These are phyloP conservation scores for Cassiopea xamachana DNA, from an alignment of 30 jellyfish, hydroid and myxozoan genomes.

Conservation along the genomic window DNA sequence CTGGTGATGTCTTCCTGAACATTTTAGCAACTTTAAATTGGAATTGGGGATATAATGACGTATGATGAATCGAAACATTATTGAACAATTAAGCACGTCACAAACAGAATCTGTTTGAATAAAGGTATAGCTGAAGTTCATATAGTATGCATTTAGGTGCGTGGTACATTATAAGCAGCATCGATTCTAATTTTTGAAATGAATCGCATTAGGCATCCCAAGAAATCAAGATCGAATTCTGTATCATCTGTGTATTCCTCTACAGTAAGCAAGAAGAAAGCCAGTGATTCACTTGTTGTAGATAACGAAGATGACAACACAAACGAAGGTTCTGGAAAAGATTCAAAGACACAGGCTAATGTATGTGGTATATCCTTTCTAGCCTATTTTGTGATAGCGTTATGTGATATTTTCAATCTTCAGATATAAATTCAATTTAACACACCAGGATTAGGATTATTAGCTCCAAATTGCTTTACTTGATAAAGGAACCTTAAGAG, in stretches of 20 bases:
- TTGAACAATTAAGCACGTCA: background rate
- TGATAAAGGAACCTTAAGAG: too few relatives aligned
- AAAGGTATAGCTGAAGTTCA: background rate
- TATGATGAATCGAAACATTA: background rate
- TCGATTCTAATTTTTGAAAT: background rate
- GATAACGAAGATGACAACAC: background rate
- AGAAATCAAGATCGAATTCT: background rate
- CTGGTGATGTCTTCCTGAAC: background rate
- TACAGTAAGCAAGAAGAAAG: background rate
- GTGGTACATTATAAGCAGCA: background rate
- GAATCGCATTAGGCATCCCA: background rate
- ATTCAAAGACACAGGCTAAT: background rate
- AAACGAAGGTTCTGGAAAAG: background rate
- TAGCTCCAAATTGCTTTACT: too few relatives aligned
- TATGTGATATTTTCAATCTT: too few relatives aligned
- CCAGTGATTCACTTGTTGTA: background rate
- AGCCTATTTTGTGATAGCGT: too few relatives aligned
- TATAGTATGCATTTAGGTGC: background rate
- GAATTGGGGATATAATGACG: background rate
- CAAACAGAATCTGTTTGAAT: background rate
- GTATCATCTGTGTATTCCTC: background rate
- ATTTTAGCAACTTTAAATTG: background rate
- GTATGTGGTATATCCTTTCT: too few relatives aligned
- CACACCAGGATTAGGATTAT: too few relatives aligned
- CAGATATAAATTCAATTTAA: too few relatives aligned